phyloP scores from a whole-genome alignment of 2,888 invertebrate genomes.

The Epinotia ramella region DNA sequence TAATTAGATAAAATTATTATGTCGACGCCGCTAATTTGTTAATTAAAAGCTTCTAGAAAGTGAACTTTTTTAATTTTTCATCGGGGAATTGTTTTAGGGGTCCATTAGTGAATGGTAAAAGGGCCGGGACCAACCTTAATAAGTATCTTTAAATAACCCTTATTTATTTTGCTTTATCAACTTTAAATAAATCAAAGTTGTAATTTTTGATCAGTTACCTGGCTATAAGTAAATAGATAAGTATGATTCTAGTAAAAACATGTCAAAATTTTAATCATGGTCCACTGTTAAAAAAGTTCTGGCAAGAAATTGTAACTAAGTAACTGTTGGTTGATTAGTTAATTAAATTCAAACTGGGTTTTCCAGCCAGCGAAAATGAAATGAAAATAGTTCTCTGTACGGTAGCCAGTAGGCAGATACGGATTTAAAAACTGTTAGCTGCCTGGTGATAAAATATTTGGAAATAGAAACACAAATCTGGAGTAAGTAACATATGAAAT shows the following conservation, averaged over 20 bases:
- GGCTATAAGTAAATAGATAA: neutral
- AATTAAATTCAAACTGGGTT: too few species aligned
- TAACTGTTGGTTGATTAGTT: too few species aligned
- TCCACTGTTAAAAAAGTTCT: too few species aligned
- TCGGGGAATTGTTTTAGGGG: conserved; percentile 25
- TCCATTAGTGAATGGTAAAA: conserved; percentile 32
- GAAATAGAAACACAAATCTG: too few species aligned
- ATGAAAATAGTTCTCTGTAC: too few species aligned
- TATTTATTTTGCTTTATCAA: conserved; percentile 54
- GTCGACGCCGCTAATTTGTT: conserved; percentile 47
- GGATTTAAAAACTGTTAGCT: too few species aligned
- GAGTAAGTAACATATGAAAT: neutral
- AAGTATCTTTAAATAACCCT: conserved; percentile 46
- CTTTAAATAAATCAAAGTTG: conserved; percentile 50
- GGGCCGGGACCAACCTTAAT: conserved; percentile 48
- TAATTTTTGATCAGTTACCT: conserved; percentile 1
- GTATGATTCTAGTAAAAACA: neutral
- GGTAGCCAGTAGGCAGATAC: too few species aligned
- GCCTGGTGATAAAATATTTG: too few species aligned
- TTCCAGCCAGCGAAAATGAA: too few species aligned
- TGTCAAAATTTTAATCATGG: too few species aligned
- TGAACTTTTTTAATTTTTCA: conserved; percentile 38
- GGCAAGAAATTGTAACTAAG: too few species aligned
- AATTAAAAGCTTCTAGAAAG: conserved; percentile 48
- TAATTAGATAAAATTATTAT: conserved; percentile 49